A percentile compares a stretch with the other conserved stretches of the same genome.
phyloP scores from a whole-genome alignment of 1,140 invertebrate genomes.

The Hirudo medicinalis region DNA sequence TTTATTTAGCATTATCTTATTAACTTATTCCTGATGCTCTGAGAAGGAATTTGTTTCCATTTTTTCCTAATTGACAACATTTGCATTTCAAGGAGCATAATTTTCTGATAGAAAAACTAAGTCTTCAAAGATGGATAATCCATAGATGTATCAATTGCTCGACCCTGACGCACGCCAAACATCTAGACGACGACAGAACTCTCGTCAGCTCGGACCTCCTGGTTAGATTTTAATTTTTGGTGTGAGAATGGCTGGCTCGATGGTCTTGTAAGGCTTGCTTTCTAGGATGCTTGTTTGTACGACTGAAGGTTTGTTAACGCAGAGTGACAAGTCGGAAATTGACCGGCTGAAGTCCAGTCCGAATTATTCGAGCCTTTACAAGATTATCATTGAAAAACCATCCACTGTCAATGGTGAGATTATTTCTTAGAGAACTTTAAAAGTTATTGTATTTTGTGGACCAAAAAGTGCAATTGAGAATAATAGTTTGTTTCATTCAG shows the following conservation, averaged over 20 bases:
- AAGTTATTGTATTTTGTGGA: not conserved
- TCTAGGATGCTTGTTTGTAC: not conserved
- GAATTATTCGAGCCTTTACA: not conserved
- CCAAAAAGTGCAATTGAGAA: not conserved
- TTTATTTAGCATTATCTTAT: not conserved
- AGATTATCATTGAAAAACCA: slow-evolving; percentile 8
- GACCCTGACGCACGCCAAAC: not conserved
- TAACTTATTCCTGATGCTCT: not conserved
- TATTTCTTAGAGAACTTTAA: not conserved
- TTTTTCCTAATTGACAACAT: not conserved
- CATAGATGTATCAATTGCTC: not conserved
- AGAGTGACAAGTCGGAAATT: not conserved
- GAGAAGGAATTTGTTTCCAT: no score
- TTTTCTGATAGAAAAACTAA: slow-evolving; percentile 4
- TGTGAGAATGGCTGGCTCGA: not conserved
- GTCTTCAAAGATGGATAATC: not conserved
- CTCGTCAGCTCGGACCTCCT: slow-evolving; percentile 5
- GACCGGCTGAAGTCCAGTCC: not conserved
- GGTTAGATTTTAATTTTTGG: not conserved
- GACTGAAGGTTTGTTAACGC: not conserved
- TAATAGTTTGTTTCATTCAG: slow-evolving; percentile 1
- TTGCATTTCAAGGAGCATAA: slow-evolving; percentile 4
- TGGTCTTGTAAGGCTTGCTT: not conserved
- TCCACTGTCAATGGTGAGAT: not conserved
- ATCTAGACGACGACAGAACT: not conserved